phyloP scores from a whole-genome alignment of 2,888 invertebrate genomes.

The Rotaria magnacalcarata region DNA sequence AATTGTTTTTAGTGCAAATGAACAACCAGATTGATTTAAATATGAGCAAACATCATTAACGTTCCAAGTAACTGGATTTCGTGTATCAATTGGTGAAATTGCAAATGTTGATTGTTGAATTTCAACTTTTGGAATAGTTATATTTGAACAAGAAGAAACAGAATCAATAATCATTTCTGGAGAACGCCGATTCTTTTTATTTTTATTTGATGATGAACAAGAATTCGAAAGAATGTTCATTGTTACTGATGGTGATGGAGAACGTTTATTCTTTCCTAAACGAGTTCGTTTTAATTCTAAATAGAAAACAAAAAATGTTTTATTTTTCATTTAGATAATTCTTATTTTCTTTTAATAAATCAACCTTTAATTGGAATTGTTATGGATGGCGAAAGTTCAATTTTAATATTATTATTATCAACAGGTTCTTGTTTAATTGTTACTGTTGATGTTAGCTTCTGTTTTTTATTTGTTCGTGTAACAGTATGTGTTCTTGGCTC shows the following conservation, averaged over 20 bases:
- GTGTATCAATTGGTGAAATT: neutral
- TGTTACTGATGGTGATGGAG: neutral
- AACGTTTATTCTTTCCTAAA: neutral
- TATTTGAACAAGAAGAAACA: neutral
- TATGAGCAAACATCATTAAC: constrained; percentile 20
- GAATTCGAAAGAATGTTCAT: neutral
- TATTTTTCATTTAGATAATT: too few species aligned
- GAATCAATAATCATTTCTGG: neutral
- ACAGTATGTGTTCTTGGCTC: constrained; percentile 21
- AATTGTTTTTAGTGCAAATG: constrained; percentile 21
- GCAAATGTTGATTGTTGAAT: neutral
- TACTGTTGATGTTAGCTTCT: neutral
- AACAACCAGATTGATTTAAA: constrained; percentile 20
- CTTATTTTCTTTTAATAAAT: neutral
- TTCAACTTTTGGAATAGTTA: neutral
- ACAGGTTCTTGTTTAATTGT: constrained; percentile 14
- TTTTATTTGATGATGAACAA: neutral
- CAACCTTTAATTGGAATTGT: neutral
- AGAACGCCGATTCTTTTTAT: neutral
- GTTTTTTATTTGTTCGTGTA: constrained; percentile 28
- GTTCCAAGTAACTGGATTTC: constrained; percentile 17
- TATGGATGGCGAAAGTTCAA: neutral
- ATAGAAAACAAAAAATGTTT: neutral
- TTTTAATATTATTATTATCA: neutral
- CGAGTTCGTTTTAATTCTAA: neutral